Evolutionary conservation across 2,888 invertebrate species (phyloP).

Genomic region (Drosophila atripex): DNA sequence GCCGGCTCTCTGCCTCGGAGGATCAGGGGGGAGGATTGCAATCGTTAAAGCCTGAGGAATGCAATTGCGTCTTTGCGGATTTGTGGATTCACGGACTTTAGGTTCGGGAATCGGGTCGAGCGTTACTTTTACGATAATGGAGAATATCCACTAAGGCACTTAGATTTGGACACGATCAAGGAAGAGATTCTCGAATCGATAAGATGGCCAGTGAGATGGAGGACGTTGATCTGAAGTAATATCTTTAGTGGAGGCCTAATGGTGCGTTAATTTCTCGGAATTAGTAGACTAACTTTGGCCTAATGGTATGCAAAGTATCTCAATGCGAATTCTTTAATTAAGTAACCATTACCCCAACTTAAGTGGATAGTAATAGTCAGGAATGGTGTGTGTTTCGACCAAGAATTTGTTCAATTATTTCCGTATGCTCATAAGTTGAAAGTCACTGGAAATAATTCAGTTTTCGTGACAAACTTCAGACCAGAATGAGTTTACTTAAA

Average conservation of each 20-base stretch:
- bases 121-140: conserved; percentile 31
- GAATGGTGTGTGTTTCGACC: neutral
- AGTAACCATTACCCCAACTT: neutral
- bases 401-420: conserved; percentile 14
- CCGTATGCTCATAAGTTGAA: neutral
- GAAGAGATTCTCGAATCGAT: neutral
- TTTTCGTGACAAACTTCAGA: conserved; percentile 34
- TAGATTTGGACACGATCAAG: neutral
- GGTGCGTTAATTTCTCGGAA: neutral
- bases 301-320: neutral
- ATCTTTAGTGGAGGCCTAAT: conserved; percentile 2
- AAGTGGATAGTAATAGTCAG: too few species aligned
- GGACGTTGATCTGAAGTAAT: conserved; percentile 9
- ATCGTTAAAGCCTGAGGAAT: conserved; percentile 30
- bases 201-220: conserved; percentile 6
- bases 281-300: neutral
- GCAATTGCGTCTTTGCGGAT: conserved; percentile 26
- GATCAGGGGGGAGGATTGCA: conserved; percentile 22
- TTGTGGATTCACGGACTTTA: neutral
- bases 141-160: neutral
- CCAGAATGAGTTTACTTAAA: conserved; percentile 27
- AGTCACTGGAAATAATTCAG: conserved; percentile 20
- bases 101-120: conserved; percentile 32
- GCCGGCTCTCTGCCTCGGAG: neutral
- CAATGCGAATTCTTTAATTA: neutral